These are phyloP conservation scores for Bursaphelenchus okinawaensis DNA, from an alignment of 2,888 invertebrate genomes.

Conservation along the genomic window DNA sequence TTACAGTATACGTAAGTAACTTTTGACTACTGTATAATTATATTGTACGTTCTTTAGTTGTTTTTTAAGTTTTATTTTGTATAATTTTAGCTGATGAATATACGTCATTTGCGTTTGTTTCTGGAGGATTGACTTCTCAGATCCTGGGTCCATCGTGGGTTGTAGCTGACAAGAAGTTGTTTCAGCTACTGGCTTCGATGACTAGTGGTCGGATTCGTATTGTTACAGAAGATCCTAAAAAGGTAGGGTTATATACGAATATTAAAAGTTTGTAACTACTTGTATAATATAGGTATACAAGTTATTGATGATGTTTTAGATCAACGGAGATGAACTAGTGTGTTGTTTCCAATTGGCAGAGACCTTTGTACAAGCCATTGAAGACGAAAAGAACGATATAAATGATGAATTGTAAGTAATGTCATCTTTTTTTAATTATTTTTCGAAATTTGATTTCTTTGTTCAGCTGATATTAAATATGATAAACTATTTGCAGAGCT, in stretches of 20 bases:
- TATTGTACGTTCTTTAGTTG: neutral
- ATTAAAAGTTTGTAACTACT: no score
- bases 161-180: neutral
- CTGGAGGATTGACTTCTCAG: conserved; percentile 2
- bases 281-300: neutral
- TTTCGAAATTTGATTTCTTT: no score
- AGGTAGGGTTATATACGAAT: no score
- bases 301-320: conserved; percentile 1
- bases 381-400: neutral
- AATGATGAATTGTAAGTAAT: conserved; percentile 8
- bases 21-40: neutral
- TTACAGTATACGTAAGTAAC: conserved; percentile 6
- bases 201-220: conserved; percentile 15
- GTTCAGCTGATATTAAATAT: neutral
- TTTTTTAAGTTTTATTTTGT: neutral
- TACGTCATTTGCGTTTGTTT: neutral
- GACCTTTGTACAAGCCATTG: neutral
- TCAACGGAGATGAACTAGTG: conserved; percentile 1
- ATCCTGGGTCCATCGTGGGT: conserved; percentile 9
- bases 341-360: conserved; percentile 1
- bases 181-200: conserved; percentile 1
- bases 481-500: conserved; percentile 8
- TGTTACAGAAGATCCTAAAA: conserved; percentile 12
- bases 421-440: no score
- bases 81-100: conserved; percentile 3